Percentiles rank a stretch among this genome's conserved stretches.
These are phyloP conservation scores for Myotis lucifugus DNA, from an alignment of 2,113 vertebrate genomes.

Conservation along the genomic window DNA sequence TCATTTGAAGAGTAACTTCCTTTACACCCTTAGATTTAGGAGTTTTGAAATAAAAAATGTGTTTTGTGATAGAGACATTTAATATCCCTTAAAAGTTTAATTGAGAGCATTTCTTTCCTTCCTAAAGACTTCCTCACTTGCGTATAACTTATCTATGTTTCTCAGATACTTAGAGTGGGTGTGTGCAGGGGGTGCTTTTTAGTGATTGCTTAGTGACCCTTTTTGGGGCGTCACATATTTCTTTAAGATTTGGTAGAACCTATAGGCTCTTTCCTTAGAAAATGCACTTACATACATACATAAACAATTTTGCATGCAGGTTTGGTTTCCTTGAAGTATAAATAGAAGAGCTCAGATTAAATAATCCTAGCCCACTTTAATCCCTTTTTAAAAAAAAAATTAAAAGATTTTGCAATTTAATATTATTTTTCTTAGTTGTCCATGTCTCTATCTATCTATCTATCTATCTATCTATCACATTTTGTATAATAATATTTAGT, in stretches of 20 bases:
- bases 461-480: neutral
- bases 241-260: constrained; percentile 35
- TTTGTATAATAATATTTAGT: constrained; percentile 1
- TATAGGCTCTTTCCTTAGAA: neutral
- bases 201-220: neutral
- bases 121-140: neutral
- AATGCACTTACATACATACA: neutral
- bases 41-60: constrained; percentile 44
- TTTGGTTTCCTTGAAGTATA: constrained; percentile 5
- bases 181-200: neutral
- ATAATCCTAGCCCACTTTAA: neutral
- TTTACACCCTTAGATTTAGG: constrained; percentile 19
- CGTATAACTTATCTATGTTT: neutral
- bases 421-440: constrained; percentile 5
- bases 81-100: constrained; percentile 43
- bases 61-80: constrained; percentile 35
- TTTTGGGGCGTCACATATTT: neutral
- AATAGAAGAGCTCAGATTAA: constrained; percentile 26
- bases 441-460: neutral
- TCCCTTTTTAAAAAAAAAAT: neutral
- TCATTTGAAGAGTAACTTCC: neutral
- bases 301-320: neutral
- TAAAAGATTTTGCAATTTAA: neutral
- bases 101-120: constrained; percentile 42
- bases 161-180: neutral